Evolutionary conservation across 2,888 invertebrate species (phyloP).

Genomic region (Palloptera scutellata): DNA sequence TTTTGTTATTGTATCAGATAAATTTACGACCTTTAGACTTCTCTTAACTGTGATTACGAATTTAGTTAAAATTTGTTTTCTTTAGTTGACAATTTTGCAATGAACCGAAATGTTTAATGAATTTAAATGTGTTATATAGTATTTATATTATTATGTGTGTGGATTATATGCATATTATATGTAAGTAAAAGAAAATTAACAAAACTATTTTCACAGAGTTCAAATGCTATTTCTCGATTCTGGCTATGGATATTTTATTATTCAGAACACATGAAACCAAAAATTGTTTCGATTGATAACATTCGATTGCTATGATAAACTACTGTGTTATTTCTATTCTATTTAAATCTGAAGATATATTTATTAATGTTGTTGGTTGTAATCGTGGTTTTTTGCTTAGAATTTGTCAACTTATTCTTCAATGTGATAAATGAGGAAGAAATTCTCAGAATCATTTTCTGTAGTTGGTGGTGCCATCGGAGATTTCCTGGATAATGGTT

Average conservation of each 20-base stretch:
- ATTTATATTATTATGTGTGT: neutral
- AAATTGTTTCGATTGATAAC: constrained; percentile 2
- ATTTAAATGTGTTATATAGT: neutral
- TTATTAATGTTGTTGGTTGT: constrained; percentile 13
- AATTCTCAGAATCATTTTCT: constrained; percentile 69
- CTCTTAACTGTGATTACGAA: constrained; percentile 56
- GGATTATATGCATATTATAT: neutral
- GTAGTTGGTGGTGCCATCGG: constrained; percentile 74
- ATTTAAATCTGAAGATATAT: constrained; percentile 15
- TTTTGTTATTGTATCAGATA: constrained; percentile 47
- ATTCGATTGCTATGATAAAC: neutral
- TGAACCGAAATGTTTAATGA: constrained; percentile 3
- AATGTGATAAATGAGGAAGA: constrained; percentile 66
- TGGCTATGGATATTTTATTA: too few relatives aligned
- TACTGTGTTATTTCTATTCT: neutral
- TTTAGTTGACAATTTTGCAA: constrained; percentile 36
- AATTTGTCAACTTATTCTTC: constrained; percentile 58
- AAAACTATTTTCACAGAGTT: too few relatives aligned
- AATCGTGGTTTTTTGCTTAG: constrained; percentile 16
- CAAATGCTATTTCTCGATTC: too few relatives aligned
- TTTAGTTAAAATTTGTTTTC: constrained; percentile 28
- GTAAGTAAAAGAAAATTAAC: too few relatives aligned
- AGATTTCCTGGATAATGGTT: constrained; percentile 83
- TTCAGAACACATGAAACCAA: neutral
- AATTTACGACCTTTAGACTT: constrained; percentile 55